Evolutionary conservation across 2,888 invertebrate species (phyloP).

Genomic region (Holacanthella duospinosa): DNA sequence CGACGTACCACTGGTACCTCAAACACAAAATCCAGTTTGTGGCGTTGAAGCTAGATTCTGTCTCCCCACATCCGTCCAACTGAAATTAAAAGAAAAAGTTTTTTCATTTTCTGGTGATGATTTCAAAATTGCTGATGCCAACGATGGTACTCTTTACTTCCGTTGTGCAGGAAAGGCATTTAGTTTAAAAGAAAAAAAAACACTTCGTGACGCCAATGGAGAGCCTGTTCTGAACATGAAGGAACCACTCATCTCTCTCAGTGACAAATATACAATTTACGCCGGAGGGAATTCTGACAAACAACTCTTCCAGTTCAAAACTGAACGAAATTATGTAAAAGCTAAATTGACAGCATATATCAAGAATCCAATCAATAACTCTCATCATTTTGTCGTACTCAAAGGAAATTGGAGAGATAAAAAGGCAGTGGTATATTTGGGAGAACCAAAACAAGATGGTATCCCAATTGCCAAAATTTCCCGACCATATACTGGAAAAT

Average conservation of each 20-base stretch:
- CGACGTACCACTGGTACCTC: not conserved
- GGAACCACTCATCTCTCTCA: conserved; percentile 22
- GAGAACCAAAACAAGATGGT: conserved; percentile 30
- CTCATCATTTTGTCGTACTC: conserved; percentile 13
- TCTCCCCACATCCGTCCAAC: conserved; percentile 21
- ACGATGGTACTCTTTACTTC: conserved; percentile 20
- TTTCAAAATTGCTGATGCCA: conserved; percentile 22
- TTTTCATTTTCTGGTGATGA: conserved; percentile 29
- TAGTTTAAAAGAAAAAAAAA: conserved; percentile 29
- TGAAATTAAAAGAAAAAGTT: conserved; percentile 20
- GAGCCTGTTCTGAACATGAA: conserved; percentile 24
- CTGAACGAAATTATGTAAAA: conserved; percentile 19
- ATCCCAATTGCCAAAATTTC: conserved; percentile 22
- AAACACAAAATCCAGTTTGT: not conserved
- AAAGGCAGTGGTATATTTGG: conserved; percentile 17
- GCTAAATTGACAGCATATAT: conserved; percentile 22
- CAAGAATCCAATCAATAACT: conserved; percentile 15
- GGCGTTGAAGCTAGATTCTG: conserved; percentile 17
- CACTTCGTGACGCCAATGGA: conserved; percentile 20
- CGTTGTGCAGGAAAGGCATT: conserved; percentile 24
- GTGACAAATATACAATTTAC: conserved; percentile 25
- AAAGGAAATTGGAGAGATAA: conserved; percentile 27
- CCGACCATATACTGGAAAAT: conserved; percentile 15
- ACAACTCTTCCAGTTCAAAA: conserved; percentile 23
- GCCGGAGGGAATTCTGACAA: conserved; percentile 21